phyloP scores from a whole-genome alignment of 2,113 vertebrate genomes.

The Actenoides hombroni region DNA sequence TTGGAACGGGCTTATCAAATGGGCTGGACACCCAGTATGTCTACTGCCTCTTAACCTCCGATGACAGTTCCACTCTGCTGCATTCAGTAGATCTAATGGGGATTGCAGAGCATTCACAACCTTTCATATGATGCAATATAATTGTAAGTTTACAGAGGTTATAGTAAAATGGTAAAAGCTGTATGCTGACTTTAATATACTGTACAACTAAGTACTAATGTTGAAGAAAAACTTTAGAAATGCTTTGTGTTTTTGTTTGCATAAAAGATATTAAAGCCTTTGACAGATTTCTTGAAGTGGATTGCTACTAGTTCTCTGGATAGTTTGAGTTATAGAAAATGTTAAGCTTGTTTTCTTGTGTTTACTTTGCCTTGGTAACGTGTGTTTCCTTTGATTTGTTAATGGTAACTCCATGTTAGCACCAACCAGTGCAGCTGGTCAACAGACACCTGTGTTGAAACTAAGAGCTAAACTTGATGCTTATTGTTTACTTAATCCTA shows the following conservation, averaged over 20 bases:
- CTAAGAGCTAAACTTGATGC: conserved; percentile 31
- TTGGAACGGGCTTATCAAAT: conserved; percentile 97
- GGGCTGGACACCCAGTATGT: conserved; percentile 96
- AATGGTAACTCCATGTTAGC: conserved; percentile 24
- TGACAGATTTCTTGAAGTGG: conserved; percentile 63
- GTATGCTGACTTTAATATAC: conserved; percentile 34
- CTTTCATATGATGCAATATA: conserved; percentile 51
- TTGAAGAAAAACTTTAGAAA: conserved; percentile 30
- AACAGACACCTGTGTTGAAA: conserved; percentile 37
- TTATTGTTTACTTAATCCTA: conserved; percentile 42
- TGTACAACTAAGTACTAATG: conserved; percentile 25
- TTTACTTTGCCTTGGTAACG: conserved; percentile 50
- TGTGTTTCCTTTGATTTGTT: conserved; percentile 39
- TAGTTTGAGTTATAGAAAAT: conserved; percentile 56
- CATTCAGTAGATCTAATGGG: conserved; percentile 35
- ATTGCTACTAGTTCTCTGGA: conserved; percentile 59
- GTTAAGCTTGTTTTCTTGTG: conserved; percentile 55
- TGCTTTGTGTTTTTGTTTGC: conserved; percentile 39
- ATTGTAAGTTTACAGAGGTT: conserved; percentile 41
- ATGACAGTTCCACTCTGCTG: neutral
- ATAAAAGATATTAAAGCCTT: conserved; percentile 36
- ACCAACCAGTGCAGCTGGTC: neutral
- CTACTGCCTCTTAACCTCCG: conserved; percentile 84
- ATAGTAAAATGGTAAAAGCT: conserved; percentile 17
- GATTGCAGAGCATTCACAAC: conserved; percentile 39